Conservation (phyloP, 2,797 vertebrate species). For the Crax fasciolata region DNA sequence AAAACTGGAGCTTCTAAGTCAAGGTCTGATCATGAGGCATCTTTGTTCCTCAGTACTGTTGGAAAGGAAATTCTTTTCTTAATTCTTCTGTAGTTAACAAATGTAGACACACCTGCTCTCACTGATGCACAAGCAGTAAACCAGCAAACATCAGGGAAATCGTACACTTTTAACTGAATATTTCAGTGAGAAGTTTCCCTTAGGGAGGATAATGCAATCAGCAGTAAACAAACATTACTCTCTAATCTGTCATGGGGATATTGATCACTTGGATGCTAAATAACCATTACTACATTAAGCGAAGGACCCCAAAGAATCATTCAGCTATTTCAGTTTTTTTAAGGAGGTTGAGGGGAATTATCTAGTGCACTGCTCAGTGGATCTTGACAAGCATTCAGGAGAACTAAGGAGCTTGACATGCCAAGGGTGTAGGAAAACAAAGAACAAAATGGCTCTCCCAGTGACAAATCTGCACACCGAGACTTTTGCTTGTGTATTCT, state of each 20-base stretch:
- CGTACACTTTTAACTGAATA: neutral
- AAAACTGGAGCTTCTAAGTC: neutral
- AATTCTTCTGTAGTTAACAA: neutral
- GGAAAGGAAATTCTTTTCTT: neutral
- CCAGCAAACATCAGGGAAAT: neutral
- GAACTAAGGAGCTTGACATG: neutral
- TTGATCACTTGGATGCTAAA: slow-evolving; percentile 7
- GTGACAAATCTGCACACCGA: neutral
- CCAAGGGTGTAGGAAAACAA: neutral
- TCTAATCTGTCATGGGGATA: neutral
- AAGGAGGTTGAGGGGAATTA: neutral
- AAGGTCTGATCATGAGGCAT: neutral
- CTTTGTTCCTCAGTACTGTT: neutral
- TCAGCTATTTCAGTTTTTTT: neutral
- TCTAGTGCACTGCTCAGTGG: neutral
- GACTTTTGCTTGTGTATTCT: neutral
- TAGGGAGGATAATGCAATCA: neutral
- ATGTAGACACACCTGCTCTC: neutral
- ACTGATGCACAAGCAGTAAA: neutral
- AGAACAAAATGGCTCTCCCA: neutral
- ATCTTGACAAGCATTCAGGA: neutral
- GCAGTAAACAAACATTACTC: neutral
- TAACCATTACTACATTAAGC: slow-evolving; percentile 5
- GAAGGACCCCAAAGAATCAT: slow-evolving; percentile 1
- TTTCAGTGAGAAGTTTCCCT: neutral